Percentiles rank a stretch among this genome's conserved stretches.
These are phyloP conservation scores for Cephus pulcher DNA, from an alignment of 2,888 invertebrate genomes.

Conservation along the genomic window DNA sequence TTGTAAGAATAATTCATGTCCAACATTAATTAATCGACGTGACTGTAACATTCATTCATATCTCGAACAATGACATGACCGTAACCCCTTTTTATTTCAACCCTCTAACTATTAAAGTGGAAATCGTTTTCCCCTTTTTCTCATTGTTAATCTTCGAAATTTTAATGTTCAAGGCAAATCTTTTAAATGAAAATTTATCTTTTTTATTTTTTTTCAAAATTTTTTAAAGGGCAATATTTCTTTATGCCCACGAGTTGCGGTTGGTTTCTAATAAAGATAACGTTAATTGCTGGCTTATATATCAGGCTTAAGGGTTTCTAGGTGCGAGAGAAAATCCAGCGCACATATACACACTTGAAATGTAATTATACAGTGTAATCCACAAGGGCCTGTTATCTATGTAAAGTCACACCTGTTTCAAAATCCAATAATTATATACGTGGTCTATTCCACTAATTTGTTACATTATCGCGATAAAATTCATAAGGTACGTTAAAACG, in stretches of 20 bases:
- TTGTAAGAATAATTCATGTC: neutral
- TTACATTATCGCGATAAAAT: neutral
- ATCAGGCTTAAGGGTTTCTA: neutral
- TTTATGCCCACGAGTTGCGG: neutral
- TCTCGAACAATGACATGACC: neutral
- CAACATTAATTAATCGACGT: neutral
- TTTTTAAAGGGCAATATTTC: neutral
- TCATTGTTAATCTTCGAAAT: neutral
- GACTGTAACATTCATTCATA: neutral
- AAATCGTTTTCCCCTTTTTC: neutral
- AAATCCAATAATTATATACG: constrained; percentile 1
- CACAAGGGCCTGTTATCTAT: neutral
- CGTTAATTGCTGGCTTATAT: neutral
- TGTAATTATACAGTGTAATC: neutral
- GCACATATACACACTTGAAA: neutral
- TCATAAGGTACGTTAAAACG: neutral
- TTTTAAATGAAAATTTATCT: neutral
- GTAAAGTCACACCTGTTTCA: neutral
- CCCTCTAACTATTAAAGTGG: neutral
- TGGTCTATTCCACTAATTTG: neutral
- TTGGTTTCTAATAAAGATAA: constrained; percentile 1
- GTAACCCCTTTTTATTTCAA: neutral
- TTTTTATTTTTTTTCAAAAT: neutral
- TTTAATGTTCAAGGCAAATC: neutral
- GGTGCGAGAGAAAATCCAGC: neutral